phyloP scores from a whole-genome alignment of 2,797 vertebrate genomes.

The Podarcis siculus region DNA sequence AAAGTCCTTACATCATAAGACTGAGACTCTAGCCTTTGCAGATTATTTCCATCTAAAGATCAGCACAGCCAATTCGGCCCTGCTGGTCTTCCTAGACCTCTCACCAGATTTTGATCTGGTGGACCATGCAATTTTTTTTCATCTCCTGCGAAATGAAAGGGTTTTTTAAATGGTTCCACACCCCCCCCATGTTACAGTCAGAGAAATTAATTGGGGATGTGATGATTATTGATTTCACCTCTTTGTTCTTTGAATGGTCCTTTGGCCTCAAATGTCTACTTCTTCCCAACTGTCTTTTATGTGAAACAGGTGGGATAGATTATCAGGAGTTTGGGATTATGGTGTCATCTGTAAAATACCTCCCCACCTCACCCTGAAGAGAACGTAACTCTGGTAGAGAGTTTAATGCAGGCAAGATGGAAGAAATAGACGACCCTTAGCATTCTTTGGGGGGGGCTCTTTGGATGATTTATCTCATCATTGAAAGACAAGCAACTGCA shows the following conservation, averaged over 20 bases:
- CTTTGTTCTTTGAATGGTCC: neutral
- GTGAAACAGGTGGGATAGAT: too few relatives aligned
- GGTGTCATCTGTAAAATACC: neutral
- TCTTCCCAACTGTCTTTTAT: neutral
- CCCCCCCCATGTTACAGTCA: neutral
- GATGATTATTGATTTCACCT: neutral
- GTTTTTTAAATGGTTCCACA: neutral
- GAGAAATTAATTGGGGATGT: neutral
- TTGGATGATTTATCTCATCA: neutral
- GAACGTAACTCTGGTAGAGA: neutral
- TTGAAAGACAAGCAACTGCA: neutral
- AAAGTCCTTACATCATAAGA: neutral
- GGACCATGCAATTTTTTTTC: neutral
- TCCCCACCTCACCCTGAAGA: neutral
- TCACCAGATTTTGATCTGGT: neutral
- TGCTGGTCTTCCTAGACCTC: neutral
- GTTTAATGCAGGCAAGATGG: neutral
- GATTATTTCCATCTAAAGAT: neutral
- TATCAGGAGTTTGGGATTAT: neutral
- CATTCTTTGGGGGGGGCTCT: neutral
- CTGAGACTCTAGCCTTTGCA: neutral
- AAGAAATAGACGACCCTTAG: neutral
- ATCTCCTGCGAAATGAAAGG: neutral
- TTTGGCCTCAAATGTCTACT: neutral
- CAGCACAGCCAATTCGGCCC: neutral